Conservation (phyloP, 2,888 invertebrate genomes). For the Bembecia ichneumoniformis region DNA sequence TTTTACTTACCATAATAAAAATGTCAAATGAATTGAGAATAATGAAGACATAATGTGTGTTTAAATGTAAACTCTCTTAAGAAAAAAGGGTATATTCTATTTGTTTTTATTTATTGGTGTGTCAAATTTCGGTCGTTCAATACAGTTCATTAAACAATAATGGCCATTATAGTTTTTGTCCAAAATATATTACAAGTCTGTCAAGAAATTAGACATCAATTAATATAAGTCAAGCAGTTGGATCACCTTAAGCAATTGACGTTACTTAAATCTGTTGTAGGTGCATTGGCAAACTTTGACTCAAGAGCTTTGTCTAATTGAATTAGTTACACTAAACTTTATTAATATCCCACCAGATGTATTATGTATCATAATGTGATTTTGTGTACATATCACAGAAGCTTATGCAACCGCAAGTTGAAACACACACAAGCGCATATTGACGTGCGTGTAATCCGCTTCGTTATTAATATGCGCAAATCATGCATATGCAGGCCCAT, state of each 20-base stretch:
- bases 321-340: neutral
- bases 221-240: too few relatives aligned
- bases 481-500: slow-evolving; percentile 33
- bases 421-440: neutral
- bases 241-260: neutral
- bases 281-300: neutral
- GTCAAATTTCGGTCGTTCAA: too few relatives aligned
- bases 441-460: slow-evolving; percentile 21
- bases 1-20: too few relatives aligned
- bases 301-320: neutral
- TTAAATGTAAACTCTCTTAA: too few relatives aligned
- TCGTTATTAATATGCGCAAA: slow-evolving; percentile 53
- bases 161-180: too few relatives aligned
- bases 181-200: too few relatives aligned
- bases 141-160: too few relatives aligned
- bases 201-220: too few relatives aligned
- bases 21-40: too few relatives aligned
- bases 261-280: neutral
- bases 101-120: too few relatives aligned
- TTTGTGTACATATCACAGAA: neutral
- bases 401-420: neutral
- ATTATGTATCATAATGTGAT: neutral
- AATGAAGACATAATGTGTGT: too few relatives aligned
- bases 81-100: too few relatives aligned
- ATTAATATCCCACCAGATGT: neutral